Evolutionary conservation across 1,140 invertebrate species (phyloP), one percentile per base, ranked within the genome.

Genomic region (Drosophila sp.): DNA sequence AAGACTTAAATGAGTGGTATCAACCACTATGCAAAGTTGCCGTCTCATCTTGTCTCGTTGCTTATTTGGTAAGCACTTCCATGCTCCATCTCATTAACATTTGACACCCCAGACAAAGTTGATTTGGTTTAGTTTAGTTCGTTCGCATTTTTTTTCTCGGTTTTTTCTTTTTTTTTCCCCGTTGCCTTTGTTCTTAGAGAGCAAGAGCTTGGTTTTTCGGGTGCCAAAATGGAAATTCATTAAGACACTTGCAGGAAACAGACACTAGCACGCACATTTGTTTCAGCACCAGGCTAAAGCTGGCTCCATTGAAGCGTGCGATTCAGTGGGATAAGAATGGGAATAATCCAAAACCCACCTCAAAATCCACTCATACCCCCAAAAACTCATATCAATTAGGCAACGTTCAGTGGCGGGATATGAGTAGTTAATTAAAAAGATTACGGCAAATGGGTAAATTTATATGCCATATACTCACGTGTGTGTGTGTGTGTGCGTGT

Each of bases 391-490:
- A 80, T 89, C 84, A 87, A 87, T 89, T 89, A 87, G 77, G 70
- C 64, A 50, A 80, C 78, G 84, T 80, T 84, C 80, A 66, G 70
- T 65, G 60, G 77, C 84, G 84, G 44, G 84, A 84, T 89, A 87
- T 89, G 80, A 87, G 84, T 90, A 89, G 84, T 87, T 87, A 87
- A 87, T 87, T 89, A 90, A 87, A 87, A 87, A 80, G 84, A 87
- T 87, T 89, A 79, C 32, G 66, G 61, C 66, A 47, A 71, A 66
- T 44, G 40, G 67, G 65, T 47, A 72, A 71, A 71, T 82, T 76
- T 76, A 66, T 71, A 66, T 66, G 62, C 60, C 29, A 65, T 29
- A 50, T 70, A 64, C 30, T 62, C 17, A 10, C 55, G 5, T 47
- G 17, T n/a, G 50, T 62, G 27, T 40, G 33, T 62, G 7, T 56